phyloP scores from a whole-genome alignment of 2,888 invertebrate genomes.

The Branchinecta sandiegonensis region DNA sequence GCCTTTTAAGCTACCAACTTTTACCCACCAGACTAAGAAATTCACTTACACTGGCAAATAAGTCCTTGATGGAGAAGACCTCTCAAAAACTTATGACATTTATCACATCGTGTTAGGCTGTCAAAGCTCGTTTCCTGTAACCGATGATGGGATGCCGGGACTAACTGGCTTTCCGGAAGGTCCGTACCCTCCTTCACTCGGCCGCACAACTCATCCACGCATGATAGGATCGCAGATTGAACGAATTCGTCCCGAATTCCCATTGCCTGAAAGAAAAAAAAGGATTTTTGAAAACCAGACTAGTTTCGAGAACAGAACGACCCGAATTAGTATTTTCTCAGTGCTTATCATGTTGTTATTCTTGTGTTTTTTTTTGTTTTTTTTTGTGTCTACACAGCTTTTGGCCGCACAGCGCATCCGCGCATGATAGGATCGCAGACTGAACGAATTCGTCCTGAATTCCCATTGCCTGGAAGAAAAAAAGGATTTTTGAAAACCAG shows the following conservation, averaged over 20 bases:
- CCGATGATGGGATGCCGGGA: conserved; percentile 34
- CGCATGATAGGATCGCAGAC: conserved; percentile 49
- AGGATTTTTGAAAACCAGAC: background rate
- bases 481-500: conserved; percentile 3
- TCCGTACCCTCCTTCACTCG: conserved; percentile 18
- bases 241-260: conserved; percentile 59
- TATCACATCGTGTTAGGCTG: conserved; percentile 51
- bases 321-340: too few species aligned
- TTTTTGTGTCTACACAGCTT: too few species aligned
- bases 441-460: conserved; percentile 59
- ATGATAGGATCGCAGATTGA: conserved; percentile 50
- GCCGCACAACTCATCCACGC: conserved; percentile 48
- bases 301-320: too few species aligned
- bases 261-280: conserved; percentile 45
- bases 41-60: conserved; percentile 46
- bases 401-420: conserved; percentile 45
- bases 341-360: too few species aligned
- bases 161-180: conserved; percentile 25
- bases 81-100: conserved; percentile 54
- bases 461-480: conserved; percentile 49
- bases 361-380: too few species aligned
- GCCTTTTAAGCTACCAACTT: too few species aligned
- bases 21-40: too few species aligned
- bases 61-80: conserved; percentile 55
- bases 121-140: conserved; percentile 51